Percentiles rank a stretch among this genome's conserved stretches.
Conservation (phyloP, 1,140 invertebrate species). For the Bombus difficillimus region DNA sequence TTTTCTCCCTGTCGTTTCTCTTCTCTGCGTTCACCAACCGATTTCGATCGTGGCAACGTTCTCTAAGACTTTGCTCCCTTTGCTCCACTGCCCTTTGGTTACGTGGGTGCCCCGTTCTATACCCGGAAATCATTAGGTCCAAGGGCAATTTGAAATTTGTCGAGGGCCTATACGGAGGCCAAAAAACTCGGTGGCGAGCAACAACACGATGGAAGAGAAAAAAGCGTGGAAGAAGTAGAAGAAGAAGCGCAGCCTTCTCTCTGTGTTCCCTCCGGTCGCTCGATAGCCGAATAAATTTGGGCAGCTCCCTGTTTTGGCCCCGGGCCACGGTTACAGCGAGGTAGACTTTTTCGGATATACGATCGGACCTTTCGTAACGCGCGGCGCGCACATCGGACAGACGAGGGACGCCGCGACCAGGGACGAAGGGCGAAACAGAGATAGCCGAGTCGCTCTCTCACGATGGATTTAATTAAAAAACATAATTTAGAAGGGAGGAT, state of each 20-base stretch:
- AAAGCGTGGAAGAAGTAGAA: conserved; percentile 50
- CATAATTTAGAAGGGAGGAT: conserved; percentile 82
- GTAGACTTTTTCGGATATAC: conserved; percentile 69
- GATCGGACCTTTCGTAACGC: conserved; percentile 70
- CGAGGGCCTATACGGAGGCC: conserved; percentile 38
- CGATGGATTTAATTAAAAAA: conserved; percentile 84
- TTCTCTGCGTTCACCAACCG: not conserved
- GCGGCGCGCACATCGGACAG: conserved; percentile 40
- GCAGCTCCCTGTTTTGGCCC: conserved; percentile 82
- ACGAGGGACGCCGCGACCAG: conserved; percentile 7
- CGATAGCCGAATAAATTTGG: conserved; percentile 81
- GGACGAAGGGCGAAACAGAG: conserved; percentile 35
- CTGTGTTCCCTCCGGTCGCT: conserved; percentile 60
- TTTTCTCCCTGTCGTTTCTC: not conserved
- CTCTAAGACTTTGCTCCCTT: too few relatives aligned
- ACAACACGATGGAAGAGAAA: conserved; percentile 58
- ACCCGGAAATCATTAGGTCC: conserved; percentile 75
- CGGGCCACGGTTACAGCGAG: conserved; percentile 68
- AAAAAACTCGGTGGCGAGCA: conserved; percentile 51
- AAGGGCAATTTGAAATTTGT: conserved; percentile 65
- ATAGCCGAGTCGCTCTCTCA: conserved; percentile 60
- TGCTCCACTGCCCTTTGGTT: not conserved
- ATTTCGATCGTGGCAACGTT: not conserved
- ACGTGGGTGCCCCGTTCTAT: conserved; percentile 43
- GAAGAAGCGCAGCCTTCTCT: conserved; percentile 58